A percentile compares a stretch with the other conserved stretches of the same genome.
These are phyloP conservation scores for Xestia sexstrigata DNA, from an alignment of 2,888 invertebrate genomes.

Conservation along the genomic window DNA sequence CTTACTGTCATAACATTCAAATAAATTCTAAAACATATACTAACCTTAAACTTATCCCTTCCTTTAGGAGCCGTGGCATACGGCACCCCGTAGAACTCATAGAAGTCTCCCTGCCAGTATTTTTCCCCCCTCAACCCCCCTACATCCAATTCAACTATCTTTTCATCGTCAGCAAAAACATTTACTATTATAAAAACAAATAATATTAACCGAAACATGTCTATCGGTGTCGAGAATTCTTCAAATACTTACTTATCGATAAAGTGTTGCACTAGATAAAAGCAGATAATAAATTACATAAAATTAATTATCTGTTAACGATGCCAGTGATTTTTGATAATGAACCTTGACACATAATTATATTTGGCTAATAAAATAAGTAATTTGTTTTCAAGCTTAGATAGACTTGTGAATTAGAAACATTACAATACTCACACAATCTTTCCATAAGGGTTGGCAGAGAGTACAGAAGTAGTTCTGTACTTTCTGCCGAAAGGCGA, in stretches of 20 bases:
- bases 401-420: neutral
- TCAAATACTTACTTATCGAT: constrained; percentile 55
- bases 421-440: too few relatives aligned
- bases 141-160: constrained; percentile 74
- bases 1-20: too few relatives aligned
- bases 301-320: constrained; percentile 61
- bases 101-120: constrained; percentile 85
- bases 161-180: constrained; percentile 68
- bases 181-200: constrained; percentile 68
- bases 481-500: too few relatives aligned
- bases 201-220: constrained; percentile 74
- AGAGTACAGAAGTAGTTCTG: too few relatives aligned
- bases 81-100: constrained; percentile 84
- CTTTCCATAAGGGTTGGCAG: too few relatives aligned
- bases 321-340: constrained; percentile 59
- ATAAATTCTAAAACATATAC: neutral
- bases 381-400: constrained; percentile 4
- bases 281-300: constrained; percentile 52
- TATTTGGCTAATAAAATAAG: neutral
- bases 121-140: constrained; percentile 81
- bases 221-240: constrained; percentile 43
- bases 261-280: constrained; percentile 47
- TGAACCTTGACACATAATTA: constrained; percentile 34
- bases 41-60: constrained; percentile 82
- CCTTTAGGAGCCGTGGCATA: constrained; percentile 83